Evolutionary conservation across 2,113 vertebrate species (phyloP), one percentile per base, ranked within the genome.

Genomic region (Nothoprocta pentlandii): DNA sequence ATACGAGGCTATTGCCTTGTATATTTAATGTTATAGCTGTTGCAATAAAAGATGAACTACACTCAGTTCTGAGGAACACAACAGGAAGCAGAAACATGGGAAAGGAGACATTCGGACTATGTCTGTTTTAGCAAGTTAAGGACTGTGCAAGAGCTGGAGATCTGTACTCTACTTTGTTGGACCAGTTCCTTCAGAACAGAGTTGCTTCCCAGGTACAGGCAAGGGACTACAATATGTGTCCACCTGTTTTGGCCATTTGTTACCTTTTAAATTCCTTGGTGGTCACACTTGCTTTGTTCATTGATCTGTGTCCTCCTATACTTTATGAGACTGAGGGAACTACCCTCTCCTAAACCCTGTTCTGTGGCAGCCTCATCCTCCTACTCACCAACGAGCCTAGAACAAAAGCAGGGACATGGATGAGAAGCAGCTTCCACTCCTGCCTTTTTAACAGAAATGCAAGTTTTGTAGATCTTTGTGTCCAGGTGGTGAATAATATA

Each of bases 41-140:
- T 28, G 41, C 39, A 39, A 56, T 41, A 82, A 85, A 54, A 28
- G 54, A 13, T 15, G 4, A 16, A 6, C 32, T 0, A 0, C 36
- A 56, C 8, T 78, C 47, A 14, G 26, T 28, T 75, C 63, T 79
- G 26, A 49, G 63, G 11, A 76, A 73, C 58, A 47, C 67, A 86
- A 70, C 49, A 7, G 26, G 44, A 77, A 53, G 16, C 28, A 71
- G 46, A 23, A 63, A 12, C 13, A 6, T 6, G 2, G 46, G 30
- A 49, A 88, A 80, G n/a, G 15, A 58, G 39, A 67, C 3, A 12
- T 5, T 26, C 13, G 54, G 23, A 3, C 4, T 56, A 19, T 53
- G 21, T 8, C 25, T 8, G 0, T 53, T 20, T 47, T 20, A 82
- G 7, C 19, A 47, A 70, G 53, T 44, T 30, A 58, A 73, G 2